Base-by-base conservation (phyloP, 2,888 invertebrate genomes). In the Microctonus aethiopoides region DNA sequence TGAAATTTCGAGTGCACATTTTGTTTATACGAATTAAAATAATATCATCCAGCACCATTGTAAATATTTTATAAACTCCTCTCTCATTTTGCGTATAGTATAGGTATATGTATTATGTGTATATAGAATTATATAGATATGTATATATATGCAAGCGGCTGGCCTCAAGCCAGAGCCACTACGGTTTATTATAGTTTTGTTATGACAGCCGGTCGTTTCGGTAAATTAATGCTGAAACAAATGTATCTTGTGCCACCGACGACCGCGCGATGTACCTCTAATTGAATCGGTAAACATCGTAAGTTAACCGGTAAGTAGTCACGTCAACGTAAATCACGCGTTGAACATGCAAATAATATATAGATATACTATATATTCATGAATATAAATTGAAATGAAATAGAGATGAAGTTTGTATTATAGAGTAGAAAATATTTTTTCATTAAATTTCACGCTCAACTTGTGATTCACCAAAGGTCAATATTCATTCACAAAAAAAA, bases 221-320 rank as follows among this genome's bases (percentile, higher is more conserved):
- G 81, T 84, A 81, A 84, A 86, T 86, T 85, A 86, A 86, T 84
- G 84, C 79, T 78, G 84, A 84, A 85, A 83, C 85, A 83, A 85
- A 85, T 85, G 85, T 83, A 85, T 84, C 79, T 70, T 54, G 56
- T 66, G 72, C 77, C 75, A 72, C 77, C 75, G 78, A 78, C 78
- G 81, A 73, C 74, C 72, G 70, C 71, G 68, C 76, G 76, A 76
- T 79, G 77, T 80, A 77, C 78, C 79, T 83, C 84, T 86, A 86
- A 86, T 86, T 85, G 84, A 86, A 85, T 85, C 77, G 83, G 84
- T 85, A 85, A 86, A 86, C 86, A 86, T 81, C 82, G 84, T 85
- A 84, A 85, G 78, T 86, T 82, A 84, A 75, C 72, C 78, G 81
- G 77, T 83, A 83, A 83, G 80, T 83, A 83, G 81, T 80, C 79